phyloP scores from a whole-genome alignment of 2,888 invertebrate genomes.

The Xiphydria camelus region DNA sequence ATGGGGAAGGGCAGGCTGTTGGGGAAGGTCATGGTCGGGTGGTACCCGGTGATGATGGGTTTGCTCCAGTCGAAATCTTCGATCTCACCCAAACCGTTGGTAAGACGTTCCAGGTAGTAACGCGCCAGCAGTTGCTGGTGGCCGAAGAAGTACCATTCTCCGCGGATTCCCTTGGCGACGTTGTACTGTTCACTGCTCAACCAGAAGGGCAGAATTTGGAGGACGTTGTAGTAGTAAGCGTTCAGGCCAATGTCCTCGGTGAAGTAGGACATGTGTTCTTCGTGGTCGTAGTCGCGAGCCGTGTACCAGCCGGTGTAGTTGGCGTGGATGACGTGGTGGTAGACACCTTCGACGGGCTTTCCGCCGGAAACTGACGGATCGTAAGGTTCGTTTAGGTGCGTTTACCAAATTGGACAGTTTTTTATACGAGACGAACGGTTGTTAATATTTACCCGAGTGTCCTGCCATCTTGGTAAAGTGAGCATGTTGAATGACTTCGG shows the following conservation, averaged over 20 bases:
- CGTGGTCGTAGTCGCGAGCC: constrained; percentile 58
- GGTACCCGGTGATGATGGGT: constrained; percentile 61
- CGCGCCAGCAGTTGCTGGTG: constrained; percentile 71
- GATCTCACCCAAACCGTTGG: constrained; percentile 67
- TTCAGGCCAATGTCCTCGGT: constrained; percentile 74
- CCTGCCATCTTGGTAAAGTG: constrained; percentile 38
- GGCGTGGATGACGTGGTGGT: constrained; percentile 63
- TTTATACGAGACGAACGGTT: too few species aligned
- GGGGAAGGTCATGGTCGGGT: constrained; percentile 65
- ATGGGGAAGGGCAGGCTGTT: constrained; percentile 66
- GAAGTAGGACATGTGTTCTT: constrained; percentile 69
- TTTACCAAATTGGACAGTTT: too few species aligned
- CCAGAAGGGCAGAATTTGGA: constrained; percentile 69
- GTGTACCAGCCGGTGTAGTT: constrained; percentile 63
- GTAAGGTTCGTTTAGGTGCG: too few species aligned
- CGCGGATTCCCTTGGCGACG: constrained; percentile 63
- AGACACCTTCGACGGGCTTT: constrained; percentile 31
- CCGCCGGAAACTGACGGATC: constrained; percentile 7
- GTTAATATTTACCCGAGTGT: too few species aligned
- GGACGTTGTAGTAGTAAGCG: constrained; percentile 66
- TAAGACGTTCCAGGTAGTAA: constrained; percentile 71
- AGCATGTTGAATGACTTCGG: constrained; percentile 59
- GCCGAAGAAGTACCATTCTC: constrained; percentile 68
- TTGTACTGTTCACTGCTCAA: constrained; percentile 62
- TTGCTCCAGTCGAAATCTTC: constrained; percentile 62